Percentiles rank a stretch among this genome's conserved stretches.
Evolutionary conservation across 2,113 vertebrate genomes (phyloP).

Genomic region (Spea bombifrons): DNA sequence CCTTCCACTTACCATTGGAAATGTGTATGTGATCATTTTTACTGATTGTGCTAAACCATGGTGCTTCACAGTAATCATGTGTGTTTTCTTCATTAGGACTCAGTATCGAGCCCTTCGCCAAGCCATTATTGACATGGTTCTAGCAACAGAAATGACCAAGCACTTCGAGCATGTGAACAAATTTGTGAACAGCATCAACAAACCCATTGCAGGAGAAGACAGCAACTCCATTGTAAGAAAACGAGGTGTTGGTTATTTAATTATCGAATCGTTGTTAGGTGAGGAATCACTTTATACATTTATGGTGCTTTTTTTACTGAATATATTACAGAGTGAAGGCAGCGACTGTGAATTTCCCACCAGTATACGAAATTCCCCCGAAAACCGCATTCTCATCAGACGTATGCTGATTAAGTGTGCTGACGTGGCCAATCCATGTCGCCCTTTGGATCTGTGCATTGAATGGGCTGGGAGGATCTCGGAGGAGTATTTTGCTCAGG

Average conservation of each 20-base stretch:
- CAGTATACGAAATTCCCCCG: constrained; percentile 80
- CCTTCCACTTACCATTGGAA: too few relatives aligned
- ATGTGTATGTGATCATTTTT: not conserved
- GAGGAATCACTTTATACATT: too few relatives aligned
- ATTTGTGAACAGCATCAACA: constrained; percentile 97
- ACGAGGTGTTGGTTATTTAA: not conserved
- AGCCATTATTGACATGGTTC: constrained; percentile 95
- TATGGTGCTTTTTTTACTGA: not conserved
- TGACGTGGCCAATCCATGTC: constrained; percentile 91
- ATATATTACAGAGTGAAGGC: constrained; percentile 71
- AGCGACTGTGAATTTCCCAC: constrained; percentile 74
- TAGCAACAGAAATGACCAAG: constrained; percentile 96
- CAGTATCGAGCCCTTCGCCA: constrained; percentile 88
- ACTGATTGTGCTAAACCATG: not conserved
- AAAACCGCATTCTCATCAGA: constrained; percentile 90
- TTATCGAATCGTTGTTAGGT: too few relatives aligned
- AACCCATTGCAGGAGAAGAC: constrained; percentile 82
- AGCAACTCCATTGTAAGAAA: constrained; percentile 65
- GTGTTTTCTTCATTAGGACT: constrained; percentile 68
- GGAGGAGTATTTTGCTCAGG: constrained; percentile 95
- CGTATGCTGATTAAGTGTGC: constrained; percentile 98
- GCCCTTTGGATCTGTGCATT: constrained; percentile 87
- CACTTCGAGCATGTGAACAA: constrained; percentile 97
- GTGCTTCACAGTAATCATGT: not conserved
- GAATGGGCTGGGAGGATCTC: constrained; percentile 96